Evolutionary conservation across 2,888 invertebrate species (phyloP).

Genomic region (Campaea margaritaria): DNA sequence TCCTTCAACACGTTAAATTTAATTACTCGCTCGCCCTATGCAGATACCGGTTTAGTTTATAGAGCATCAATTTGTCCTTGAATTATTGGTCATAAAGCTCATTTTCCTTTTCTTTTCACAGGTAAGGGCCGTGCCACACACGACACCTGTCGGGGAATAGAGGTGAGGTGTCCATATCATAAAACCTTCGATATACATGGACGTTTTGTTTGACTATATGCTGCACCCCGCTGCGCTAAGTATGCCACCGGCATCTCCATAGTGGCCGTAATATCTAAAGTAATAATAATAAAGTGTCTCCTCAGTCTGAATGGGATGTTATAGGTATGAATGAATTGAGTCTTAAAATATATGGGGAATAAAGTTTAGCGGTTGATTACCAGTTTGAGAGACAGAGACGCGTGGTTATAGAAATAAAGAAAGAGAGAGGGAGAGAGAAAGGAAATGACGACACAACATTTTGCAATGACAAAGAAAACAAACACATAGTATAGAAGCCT

Average conservation of each 20-base stretch:
- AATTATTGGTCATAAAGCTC: conserved; percentile 57
- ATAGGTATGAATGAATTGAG: conserved; percentile 2
- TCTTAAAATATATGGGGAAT: not conserved
- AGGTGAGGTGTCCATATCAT: conserved; percentile 56
- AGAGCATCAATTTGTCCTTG: conserved; percentile 51
- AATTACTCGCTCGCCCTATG: conserved; percentile 10
- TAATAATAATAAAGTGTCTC: conserved; percentile 25
- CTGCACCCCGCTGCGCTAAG: conserved; percentile 37
- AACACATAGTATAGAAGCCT: too few relatives aligned
- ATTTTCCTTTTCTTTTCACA: conserved; percentile 55
- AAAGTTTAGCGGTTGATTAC: too few relatives aligned
- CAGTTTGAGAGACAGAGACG: too few relatives aligned
- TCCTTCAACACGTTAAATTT: conserved; percentile 21
- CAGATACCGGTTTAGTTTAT: conserved; percentile 29
- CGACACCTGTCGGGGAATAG: conserved; percentile 45
- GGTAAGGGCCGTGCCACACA: conserved; percentile 66
- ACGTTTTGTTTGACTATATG: conserved; percentile 35
- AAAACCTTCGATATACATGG: conserved; percentile 44
- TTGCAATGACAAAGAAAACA: too few relatives aligned
- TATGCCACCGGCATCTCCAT: not conserved
- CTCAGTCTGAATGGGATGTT: conserved; percentile 5
- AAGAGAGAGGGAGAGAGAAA: too few relatives aligned
- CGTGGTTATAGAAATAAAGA: too few relatives aligned
- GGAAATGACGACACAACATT: too few relatives aligned
- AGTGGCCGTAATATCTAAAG: conserved; percentile 6